Conservation (phyloP, 2,888 invertebrate genomes). For the Pyrochroa serraticornis region DNA sequence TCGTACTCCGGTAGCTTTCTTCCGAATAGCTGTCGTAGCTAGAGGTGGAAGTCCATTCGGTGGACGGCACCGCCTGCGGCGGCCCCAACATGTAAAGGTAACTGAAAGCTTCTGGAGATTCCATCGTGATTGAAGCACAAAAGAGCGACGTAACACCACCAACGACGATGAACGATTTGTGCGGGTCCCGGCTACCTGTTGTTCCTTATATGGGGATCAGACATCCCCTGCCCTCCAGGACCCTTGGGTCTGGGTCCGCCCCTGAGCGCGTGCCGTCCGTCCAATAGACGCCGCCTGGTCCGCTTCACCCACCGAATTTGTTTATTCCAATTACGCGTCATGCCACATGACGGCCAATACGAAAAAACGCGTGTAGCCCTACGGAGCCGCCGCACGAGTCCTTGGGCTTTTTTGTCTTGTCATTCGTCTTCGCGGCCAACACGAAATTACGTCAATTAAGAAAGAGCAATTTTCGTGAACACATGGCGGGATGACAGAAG, state of each 20-base stretch:
- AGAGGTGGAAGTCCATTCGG: slow-evolving; percentile 45
- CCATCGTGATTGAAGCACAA: slow-evolving; percentile 35
- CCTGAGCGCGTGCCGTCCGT: slow-evolving; percentile 49
- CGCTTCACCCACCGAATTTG: slow-evolving; percentile 32
- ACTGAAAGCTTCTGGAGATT: slow-evolving; percentile 46
- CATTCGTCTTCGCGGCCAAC: background rate
- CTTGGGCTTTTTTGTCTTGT: background rate
- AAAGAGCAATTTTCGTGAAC: too few relatives aligned
- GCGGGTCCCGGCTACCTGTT: slow-evolving; percentile 44
- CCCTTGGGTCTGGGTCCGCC: slow-evolving; percentile 42
- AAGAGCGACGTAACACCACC: slow-evolving; percentile 2
- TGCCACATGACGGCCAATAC: slow-evolving; percentile 39
- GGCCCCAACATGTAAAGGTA: slow-evolving; percentile 51
- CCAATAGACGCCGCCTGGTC: slow-evolving; percentile 42
- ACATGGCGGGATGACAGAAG: too few relatives aligned
- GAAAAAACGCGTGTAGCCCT: slow-evolving; percentile 11
- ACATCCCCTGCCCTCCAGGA: slow-evolving; percentile 32
- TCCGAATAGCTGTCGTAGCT: slow-evolving; percentile 51
- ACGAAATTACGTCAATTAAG: slow-evolving; percentile 6
- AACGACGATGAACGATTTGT: background rate
- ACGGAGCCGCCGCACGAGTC: slow-evolving; percentile 3
- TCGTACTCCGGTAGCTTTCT: slow-evolving; percentile 45
- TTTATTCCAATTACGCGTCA: slow-evolving; percentile 36
- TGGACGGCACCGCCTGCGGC: slow-evolving; percentile 21
- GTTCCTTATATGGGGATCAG: slow-evolving; percentile 35